Base-by-base conservation (phyloP, 2,888 invertebrate genomes). In the Lithophane ornitopus region DNA sequence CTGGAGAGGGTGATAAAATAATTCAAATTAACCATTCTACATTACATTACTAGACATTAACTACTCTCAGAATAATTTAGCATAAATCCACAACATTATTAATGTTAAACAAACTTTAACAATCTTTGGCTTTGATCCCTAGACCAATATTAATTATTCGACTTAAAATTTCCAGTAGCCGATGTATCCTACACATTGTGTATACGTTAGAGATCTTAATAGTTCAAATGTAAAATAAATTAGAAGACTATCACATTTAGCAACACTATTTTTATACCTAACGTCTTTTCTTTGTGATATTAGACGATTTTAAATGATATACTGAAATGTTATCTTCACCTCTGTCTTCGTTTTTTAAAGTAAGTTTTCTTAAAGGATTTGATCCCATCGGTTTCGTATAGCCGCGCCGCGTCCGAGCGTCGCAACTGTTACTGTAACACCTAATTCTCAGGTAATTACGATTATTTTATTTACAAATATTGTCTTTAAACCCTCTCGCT, bases 91-190 rank as follows among this genome's bases (percentile, higher is more conserved):
- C 95, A 96, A 96, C 95, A 95, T 95, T 92, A 94, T 94, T 94
- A 96, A 94, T 94, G 96, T 95, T 93, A 96, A 96, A 95, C 95
- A 96, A 96, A 95, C 94, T 94, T 97, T 97, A 98, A 98, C 97
- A 97, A 98, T 97, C 98, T 98, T 98, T 98, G 98, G 98, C 97
- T 97, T 98, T 98, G 98, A 97, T 98, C 98, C 98, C 98, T 97
- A 97, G 97, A 98, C 97, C 98, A 97, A 97, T 97, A 97, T 94
- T 93, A 93, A 92, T 94, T 92, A 93, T 89, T 92, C 94, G 94
- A 94, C 94, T 93, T 92, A 89, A 92, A 90, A 91, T 93, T 93
- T 92, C 90, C 90, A 92, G 91, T 89, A 92, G 94, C 95, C 94
- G 94, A 94, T 94, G 93, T 89, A 92, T 92, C 94, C 85, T 92